A percentile compares a stretch with the other conserved stretches of the same genome.
Conservation (phyloP, 1,140 invertebrate species). For the Pseudomyrmex sp. region DNA sequence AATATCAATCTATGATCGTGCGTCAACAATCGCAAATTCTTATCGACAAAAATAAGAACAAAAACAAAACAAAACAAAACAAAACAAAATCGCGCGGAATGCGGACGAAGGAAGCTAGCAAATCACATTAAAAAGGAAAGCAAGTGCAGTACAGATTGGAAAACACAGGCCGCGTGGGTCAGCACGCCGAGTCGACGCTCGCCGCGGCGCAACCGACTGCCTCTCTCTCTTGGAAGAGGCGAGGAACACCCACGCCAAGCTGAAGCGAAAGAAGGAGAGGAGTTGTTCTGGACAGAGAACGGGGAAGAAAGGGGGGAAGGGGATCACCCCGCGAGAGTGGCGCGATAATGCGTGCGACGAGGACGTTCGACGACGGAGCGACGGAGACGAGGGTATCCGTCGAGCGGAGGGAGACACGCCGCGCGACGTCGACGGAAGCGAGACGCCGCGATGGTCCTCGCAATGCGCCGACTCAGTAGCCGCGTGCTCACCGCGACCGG, state of each 20-base stretch:
- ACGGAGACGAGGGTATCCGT: slow-evolving; percentile 31
- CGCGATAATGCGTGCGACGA: slow-evolving; percentile 44
- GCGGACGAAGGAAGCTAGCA: not conserved
- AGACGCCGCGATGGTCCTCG: slow-evolving; percentile 42
- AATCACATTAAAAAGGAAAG: slow-evolving; percentile 16
- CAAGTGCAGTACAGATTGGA: slow-evolving; percentile 46
- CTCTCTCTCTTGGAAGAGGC: slow-evolving; percentile 40
- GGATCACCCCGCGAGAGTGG: slow-evolving; percentile 40
- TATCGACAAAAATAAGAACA: not conserved
- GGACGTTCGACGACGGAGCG: slow-evolving; percentile 17
- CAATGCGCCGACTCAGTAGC: slow-evolving; percentile 84
- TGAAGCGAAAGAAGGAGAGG: slow-evolving; percentile 61
- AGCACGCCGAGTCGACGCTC: slow-evolving; percentile 23
- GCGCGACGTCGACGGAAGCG: slow-evolving; percentile 40
- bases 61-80: too few relatives aligned
- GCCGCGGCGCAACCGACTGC: slow-evolving; percentile 39
- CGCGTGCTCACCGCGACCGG: slow-evolving; percentile 82
- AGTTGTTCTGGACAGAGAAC: slow-evolving; percentile 18
- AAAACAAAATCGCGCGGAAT: too few relatives aligned
- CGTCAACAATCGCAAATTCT: not conserved
- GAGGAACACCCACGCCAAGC: slow-evolving; percentile 55
- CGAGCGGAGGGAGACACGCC: slow-evolving; percentile 48
- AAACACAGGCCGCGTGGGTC: slow-evolving; percentile 53
- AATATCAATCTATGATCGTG: not conserved
- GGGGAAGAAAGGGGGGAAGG: not conserved